Evolutionary conservation across 1,140 invertebrate species (phyloP).

Genomic region (Atopsyche davidsoni): DNA sequence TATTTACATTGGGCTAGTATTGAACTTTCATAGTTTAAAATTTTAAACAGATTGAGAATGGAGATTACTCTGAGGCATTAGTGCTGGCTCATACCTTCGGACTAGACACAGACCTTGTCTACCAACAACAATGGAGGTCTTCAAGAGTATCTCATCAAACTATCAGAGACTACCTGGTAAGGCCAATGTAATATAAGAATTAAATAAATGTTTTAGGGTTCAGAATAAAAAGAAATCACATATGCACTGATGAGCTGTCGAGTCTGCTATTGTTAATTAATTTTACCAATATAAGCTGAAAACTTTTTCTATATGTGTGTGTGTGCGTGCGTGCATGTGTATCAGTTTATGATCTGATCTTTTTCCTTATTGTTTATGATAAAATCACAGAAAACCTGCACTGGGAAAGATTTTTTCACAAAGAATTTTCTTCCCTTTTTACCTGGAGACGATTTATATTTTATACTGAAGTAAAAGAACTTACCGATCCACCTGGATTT

Average conservation of each 20-base stretch:
- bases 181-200: background rate
- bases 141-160: constrained; percentile 63
- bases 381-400: too few relatives aligned
- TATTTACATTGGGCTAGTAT: constrained; percentile 3
- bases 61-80: constrained; percentile 72
- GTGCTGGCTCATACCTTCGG: constrained; percentile 64
- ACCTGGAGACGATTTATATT: too few relatives aligned
- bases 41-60: constrained; percentile 65
- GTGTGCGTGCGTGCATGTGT: background rate
- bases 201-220: background rate
- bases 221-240: background rate
- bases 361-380: too few relatives aligned
- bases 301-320: background rate
- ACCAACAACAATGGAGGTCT: constrained; percentile 76
- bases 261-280: background rate
- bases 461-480: too few relatives aligned
- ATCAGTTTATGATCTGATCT: constrained; percentile 27
- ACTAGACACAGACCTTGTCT: constrained; percentile 75
- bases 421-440: too few relatives aligned
- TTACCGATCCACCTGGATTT: too few relatives aligned
- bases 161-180: constrained; percentile 67
- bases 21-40: too few relatives aligned
- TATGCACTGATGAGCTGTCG: background rate
- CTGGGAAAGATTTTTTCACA: too few relatives aligned
- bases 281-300: constrained; percentile 1